These are phyloP conservation scores for Hybos culiciformis DNA, from an alignment of 2,888 invertebrate genomes.

Conservation along the genomic window DNA sequence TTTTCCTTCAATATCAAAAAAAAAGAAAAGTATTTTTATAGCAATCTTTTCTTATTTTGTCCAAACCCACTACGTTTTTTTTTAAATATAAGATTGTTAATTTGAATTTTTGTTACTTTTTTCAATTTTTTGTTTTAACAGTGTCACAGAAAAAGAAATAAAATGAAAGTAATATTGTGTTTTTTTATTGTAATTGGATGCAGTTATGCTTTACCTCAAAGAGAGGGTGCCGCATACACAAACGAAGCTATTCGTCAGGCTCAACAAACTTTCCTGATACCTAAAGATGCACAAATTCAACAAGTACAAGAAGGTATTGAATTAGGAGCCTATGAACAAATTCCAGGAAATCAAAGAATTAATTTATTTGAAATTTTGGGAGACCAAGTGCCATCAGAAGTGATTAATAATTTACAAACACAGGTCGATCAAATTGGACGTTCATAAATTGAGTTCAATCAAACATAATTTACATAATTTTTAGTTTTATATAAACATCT, in stretches of 20 bases:
- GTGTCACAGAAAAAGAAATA: neutral
- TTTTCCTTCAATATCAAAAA: no score
- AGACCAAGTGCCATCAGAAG: constrained; percentile 74
- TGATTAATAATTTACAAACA: constrained; percentile 72
- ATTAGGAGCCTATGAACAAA: constrained; percentile 72
- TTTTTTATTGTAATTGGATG: neutral
- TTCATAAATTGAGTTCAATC: no score
- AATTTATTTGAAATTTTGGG: constrained; percentile 73
- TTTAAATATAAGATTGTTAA: no score
- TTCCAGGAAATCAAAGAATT: constrained; percentile 72
- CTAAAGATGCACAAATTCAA: constrained; percentile 75
- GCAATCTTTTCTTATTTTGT: no score
- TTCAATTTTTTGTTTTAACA: no score
- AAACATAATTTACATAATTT: no score
- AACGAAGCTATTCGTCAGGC: constrained; percentile 80
- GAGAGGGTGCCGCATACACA: constrained; percentile 70
- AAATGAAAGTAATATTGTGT: neutral
- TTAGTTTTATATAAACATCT: no score
- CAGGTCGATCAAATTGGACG: constrained; percentile 75
- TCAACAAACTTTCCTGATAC: constrained; percentile 71
- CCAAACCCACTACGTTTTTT: no score
- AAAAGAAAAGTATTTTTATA: no score
- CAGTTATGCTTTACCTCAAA: constrained; percentile 42
- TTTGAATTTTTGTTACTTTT: no score
- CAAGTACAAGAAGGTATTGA: constrained; percentile 78